A percentile compares a stretch with the other conserved stretches of the same genome.
These are phyloP conservation scores for Smittia aterrima DNA, from an alignment of 2,888 invertebrate species.

Conservation along the genomic window DNA sequence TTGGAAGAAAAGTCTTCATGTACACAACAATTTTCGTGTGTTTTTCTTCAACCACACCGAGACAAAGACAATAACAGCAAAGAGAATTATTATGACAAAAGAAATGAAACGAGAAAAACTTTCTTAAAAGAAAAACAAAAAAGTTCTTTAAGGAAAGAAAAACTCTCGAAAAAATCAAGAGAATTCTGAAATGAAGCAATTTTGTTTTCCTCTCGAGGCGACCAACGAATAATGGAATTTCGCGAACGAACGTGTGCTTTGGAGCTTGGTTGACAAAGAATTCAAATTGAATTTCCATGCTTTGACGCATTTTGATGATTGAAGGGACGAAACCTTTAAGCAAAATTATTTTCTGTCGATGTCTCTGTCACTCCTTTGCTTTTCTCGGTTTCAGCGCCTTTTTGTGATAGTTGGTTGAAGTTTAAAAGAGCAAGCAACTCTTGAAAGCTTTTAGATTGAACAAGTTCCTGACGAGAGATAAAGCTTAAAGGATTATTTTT, in stretches of 20 bases:
- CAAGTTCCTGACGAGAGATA: too few species aligned
- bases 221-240: neutral
- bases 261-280: neutral
- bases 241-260: neutral
- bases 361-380: too few species aligned
- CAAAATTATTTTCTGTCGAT: too few species aligned
- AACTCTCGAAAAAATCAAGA: neutral
- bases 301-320: too few species aligned
- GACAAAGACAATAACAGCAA: neutral
- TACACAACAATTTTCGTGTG: neutral
- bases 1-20: neutral
- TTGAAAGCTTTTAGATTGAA: too few species aligned
- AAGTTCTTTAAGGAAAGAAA: neutral
- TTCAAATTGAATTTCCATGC: neutral
- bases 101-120: neutral
- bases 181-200: neutral
- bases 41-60: neutral
- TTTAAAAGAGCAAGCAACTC: too few species aligned
- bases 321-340: neutral
- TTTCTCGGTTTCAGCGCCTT: too few species aligned
- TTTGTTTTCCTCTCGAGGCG: neutral
- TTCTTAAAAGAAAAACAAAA: neutral
- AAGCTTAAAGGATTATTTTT: too few species aligned
- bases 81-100: constrained; percentile 5
- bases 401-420: too few species aligned